These are phyloP conservation scores for Fopius arisanus DNA, from an alignment of 1,140 invertebrate genomes.

Conservation along the genomic window DNA sequence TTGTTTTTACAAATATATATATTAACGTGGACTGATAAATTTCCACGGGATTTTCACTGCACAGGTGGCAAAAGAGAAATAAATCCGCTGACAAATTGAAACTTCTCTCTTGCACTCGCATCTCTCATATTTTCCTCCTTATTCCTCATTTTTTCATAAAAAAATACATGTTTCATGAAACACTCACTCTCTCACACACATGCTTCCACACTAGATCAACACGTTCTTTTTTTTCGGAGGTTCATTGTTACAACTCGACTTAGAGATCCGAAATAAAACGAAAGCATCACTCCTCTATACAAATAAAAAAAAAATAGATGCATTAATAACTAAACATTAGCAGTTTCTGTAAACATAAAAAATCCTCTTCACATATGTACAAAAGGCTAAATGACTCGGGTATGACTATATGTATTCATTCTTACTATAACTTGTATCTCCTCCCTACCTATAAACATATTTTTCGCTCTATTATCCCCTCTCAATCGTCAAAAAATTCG, in stretches of 20 bases:
- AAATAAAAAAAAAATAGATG: neutral
- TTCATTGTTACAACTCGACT: conserved; percentile 36
- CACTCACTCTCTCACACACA: conserved; percentile 4
- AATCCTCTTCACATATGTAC: conserved; percentile 48
- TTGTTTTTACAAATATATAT: neutral
- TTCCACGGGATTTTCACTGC: neutral
- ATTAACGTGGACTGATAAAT: neutral
- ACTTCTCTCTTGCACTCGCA: neutral
- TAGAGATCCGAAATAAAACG: conserved; percentile 51
- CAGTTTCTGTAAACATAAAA: neutral
- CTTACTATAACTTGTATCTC: conserved; percentile 42
- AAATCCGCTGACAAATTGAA: neutral
- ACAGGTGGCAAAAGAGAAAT: no score
- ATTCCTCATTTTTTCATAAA: no score
- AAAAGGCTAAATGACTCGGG: conserved; percentile 61
- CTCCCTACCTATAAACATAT: conserved; percentile 34
- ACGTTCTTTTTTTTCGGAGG: conserved; percentile 14
- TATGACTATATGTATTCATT: conserved; percentile 60
- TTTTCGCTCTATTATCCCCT: neutral
- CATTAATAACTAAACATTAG: neutral
- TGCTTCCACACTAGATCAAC: neutral
- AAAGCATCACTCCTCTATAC: conserved; percentile 28
- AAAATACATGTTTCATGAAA: no score
- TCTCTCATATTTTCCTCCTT: no score
- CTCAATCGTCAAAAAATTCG: neutral